phyloP scores from a whole-genome alignment of 2,888 invertebrate species.

The Agrochola lota region DNA sequence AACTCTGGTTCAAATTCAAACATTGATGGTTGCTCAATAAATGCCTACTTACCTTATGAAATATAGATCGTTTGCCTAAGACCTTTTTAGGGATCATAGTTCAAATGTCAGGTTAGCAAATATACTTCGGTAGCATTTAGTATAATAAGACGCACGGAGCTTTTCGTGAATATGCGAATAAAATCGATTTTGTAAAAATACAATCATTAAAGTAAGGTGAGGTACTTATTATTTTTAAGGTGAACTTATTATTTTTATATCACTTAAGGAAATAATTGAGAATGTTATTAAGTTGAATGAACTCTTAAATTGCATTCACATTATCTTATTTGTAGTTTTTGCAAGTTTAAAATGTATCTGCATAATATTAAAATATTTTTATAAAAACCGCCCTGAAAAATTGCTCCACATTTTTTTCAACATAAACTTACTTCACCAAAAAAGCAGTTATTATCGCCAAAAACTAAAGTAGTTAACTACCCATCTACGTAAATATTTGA shows the following conservation, averaged over 20 bases:
- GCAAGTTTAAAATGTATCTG: background rate
- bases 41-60: background rate
- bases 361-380: background rate
- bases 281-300: slow-evolving; percentile 22
- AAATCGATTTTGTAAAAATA: background rate
- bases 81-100: slow-evolving; percentile 14
- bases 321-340: background rate
- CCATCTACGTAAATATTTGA: background rate
- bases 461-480: background rate
- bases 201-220: background rate
- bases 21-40: too few species aligned
- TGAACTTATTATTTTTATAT: background rate
- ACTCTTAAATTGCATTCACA: background rate
- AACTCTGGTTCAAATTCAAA: background rate
- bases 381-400: background rate
- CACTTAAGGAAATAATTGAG: background rate
- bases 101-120: slow-evolving; percentile 12
- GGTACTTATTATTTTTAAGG: too few species aligned
- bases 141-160: background rate
- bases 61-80: background rate
- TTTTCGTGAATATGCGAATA: background rate
- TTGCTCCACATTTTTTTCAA: background rate
- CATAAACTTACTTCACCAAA: background rate
- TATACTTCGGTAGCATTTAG: slow-evolving; percentile 10
- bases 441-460: background rate